Conservation (phyloP, 2,113 vertebrate genomes). For the Porphyrio hochstetteri region DNA sequence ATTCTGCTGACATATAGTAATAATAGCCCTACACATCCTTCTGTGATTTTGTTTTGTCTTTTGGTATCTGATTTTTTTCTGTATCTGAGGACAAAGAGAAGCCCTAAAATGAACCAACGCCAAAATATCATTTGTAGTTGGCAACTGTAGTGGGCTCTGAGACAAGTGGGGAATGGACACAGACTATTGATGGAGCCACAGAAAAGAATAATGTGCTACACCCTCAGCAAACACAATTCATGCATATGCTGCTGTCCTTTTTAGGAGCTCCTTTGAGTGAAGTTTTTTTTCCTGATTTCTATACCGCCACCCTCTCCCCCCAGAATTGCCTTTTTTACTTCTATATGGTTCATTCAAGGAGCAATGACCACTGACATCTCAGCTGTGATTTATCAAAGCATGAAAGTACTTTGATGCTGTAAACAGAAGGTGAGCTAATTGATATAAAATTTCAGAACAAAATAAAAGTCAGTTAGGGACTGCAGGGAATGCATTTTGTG, state of each 20-base stretch:
- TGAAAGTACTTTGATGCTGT: background rate
- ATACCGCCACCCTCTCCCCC: background rate
- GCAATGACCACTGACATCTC: background rate
- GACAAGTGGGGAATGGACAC: background rate
- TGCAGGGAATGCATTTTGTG: background rate
- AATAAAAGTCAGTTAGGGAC: background rate
- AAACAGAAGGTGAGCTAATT: slow-evolving; percentile 4
- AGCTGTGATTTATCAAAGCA: slow-evolving; percentile 6
- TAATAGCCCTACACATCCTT: background rate
- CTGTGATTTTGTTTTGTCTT: background rate
- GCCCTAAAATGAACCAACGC: background rate
- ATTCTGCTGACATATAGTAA: background rate
- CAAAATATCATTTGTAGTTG: background rate
- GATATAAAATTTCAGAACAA: slow-evolving; percentile 23
- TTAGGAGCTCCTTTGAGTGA: background rate
- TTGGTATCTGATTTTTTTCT: background rate
- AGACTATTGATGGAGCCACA: background rate
- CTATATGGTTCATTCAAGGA: background rate
- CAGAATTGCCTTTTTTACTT: background rate
- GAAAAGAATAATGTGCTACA: background rate
- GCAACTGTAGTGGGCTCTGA: background rate
- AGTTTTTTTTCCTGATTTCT: background rate
- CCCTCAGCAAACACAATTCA: background rate
- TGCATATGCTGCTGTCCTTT: background rate
- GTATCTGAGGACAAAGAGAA: background rate